A percentile compares a stretch with the other conserved stretches of the same genome.
These are phyloP conservation scores for Mythimna impura DNA, from an alignment of 2,888 invertebrate species.

Conservation along the genomic window DNA sequence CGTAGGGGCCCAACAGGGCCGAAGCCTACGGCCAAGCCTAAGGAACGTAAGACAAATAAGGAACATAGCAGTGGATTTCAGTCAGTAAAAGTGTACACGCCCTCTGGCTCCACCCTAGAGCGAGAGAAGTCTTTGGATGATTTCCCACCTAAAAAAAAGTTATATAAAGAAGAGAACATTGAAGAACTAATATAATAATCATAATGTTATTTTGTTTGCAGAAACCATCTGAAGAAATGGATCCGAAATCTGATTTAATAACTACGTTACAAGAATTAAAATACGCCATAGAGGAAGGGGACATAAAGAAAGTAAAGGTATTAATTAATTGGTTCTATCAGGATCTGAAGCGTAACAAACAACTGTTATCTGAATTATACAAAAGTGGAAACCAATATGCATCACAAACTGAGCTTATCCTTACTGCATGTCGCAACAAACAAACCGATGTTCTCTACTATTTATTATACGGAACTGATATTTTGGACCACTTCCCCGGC, in stretches of 20 bases:
- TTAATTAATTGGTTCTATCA: slow-evolving; percentile 18
- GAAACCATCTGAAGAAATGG: slow-evolving; percentile 9
- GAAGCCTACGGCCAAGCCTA: no score
- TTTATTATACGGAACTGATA: slow-evolving; percentile 28
- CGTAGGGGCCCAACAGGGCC: no score
- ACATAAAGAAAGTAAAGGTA: neutral
- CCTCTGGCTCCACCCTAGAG: no score
- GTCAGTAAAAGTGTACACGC: no score
- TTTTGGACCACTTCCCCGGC: slow-evolving; percentile 39
- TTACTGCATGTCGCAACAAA: slow-evolving; percentile 37
- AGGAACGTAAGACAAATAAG: no score
- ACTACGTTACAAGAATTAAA: slow-evolving; percentile 10
- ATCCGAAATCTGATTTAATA: neutral
- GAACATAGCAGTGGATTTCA: no score
- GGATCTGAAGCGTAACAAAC: slow-evolving; percentile 1
- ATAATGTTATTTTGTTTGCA: slow-evolving; percentile 16
- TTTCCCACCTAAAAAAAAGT: no score
- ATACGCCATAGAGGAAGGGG: slow-evolving; percentile 17
- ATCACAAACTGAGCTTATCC: slow-evolving; percentile 48
- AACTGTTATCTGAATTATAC: slow-evolving; percentile 5
- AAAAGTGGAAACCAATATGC: neutral
- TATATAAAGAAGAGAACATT: no score
- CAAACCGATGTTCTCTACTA: slow-evolving; percentile 19
- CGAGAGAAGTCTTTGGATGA: no score
- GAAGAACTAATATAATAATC: no score